Conservation (phyloP, 1,140 invertebrate species). For the Drosophila varians region DNA sequence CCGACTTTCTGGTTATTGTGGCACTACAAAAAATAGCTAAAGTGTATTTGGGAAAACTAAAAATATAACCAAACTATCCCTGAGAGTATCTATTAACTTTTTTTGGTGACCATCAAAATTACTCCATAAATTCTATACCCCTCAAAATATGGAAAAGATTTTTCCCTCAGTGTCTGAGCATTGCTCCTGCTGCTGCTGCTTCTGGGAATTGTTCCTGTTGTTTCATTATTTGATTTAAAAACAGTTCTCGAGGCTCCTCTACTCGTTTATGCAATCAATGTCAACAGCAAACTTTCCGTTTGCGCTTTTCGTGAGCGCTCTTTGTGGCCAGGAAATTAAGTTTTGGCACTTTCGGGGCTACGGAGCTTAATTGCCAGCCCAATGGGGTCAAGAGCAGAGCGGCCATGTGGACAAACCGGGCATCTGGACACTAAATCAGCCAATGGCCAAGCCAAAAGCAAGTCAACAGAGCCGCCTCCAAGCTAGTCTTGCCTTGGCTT, state of each 20-base stretch:
- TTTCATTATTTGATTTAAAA: slow-evolving; percentile 65
- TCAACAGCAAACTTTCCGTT: slow-evolving; percentile 36
- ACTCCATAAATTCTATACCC: too few species aligned
- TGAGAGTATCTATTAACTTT: too few species aligned
- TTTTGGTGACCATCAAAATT: too few species aligned
- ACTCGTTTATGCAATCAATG: slow-evolving; percentile 64
- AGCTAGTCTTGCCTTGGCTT: slow-evolving; percentile 67
- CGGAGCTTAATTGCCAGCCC: slow-evolving; percentile 4
- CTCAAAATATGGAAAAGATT: background rate
- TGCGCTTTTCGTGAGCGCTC: background rate
- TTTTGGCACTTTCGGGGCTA: slow-evolving; percentile 11
- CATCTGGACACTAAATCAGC: slow-evolving; percentile 73
- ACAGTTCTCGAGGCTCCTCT: slow-evolving; percentile 25
- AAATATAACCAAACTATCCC: too few species aligned
- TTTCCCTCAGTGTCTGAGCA: background rate
- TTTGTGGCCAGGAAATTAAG: slow-evolving; percentile 23
- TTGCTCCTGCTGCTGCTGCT: slow-evolving; percentile 6
- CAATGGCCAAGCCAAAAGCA: slow-evolving; percentile 79
- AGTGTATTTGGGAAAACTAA: background rate
- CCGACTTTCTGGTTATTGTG: slow-evolving; percentile 13
- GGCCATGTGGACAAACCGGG: slow-evolving; percentile 38
- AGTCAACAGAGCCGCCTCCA: slow-evolving; percentile 58
- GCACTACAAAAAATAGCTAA: background rate
- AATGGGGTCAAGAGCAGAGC: slow-evolving; percentile 74
- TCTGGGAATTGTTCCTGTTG: slow-evolving; percentile 19